Evolutionary conservation across 2,113 vertebrate species (phyloP).

Genomic region (Agelaius phoeniceus): DNA sequence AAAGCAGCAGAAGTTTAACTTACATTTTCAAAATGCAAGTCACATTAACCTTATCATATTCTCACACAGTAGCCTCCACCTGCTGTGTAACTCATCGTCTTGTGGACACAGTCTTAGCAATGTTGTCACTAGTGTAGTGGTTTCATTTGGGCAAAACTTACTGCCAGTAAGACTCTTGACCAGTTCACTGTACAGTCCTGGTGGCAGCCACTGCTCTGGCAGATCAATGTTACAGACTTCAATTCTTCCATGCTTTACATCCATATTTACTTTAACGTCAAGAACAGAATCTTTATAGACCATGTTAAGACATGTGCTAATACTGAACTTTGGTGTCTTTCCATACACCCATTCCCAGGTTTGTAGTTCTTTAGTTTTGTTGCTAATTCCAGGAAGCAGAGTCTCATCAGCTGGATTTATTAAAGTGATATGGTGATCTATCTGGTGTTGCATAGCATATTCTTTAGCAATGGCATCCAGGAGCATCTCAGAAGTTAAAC

Average conservation of each 20-base stretch:
- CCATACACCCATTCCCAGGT: conserved; percentile 94
- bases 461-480: conserved; percentile 80
- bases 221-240: conserved; percentile 77
- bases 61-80: conserved; percentile 79
- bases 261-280: conserved; percentile 74
- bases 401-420: conserved; percentile 84
- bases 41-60: conserved; percentile 82
- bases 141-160: conserved; percentile 80
- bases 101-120: conserved; percentile 68
- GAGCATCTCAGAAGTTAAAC: conserved; percentile 80
- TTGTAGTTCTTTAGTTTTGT: conserved; percentile 77
- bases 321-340: conserved; percentile 87
- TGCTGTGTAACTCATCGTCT: conserved; percentile 66
- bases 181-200: conserved; percentile 70
- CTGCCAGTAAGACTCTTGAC: conserved; percentile 75
- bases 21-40: conserved; percentile 36
- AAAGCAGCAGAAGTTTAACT: not conserved
- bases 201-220: conserved; percentile 81
- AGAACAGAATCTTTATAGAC: conserved; percentile 41
- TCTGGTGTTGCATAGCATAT: conserved; percentile 78
- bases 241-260: conserved; percentile 85
- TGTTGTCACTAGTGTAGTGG: not conserved
- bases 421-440: conserved; percentile 42
- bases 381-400: conserved; percentile 80
- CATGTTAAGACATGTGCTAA: conserved; percentile 76